Conservation (phyloP, 2,797 vertebrate genomes). For the Hipposideros larvatus region DNA sequence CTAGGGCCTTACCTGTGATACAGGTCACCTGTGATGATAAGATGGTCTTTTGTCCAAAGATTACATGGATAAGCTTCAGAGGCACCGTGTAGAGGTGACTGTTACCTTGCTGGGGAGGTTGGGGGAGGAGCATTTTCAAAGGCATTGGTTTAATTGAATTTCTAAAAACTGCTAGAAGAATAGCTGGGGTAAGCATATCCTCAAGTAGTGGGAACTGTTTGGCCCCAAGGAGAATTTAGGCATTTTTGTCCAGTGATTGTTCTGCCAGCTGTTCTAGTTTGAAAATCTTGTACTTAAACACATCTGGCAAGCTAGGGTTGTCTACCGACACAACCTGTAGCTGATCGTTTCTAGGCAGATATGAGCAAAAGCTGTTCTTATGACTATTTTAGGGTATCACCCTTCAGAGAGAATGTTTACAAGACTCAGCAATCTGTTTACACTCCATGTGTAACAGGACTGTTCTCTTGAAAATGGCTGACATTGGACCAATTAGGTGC, state of each 20-base stretch:
- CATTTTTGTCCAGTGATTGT: not conserved
- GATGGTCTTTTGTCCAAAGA: not conserved
- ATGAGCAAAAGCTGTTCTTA: not conserved
- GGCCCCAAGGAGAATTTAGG: not conserved
- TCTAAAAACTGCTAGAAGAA: not conserved
- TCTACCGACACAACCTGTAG: not conserved
- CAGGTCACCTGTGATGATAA: slow-evolving; percentile 85
- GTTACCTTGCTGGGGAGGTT: slow-evolving; percentile 76
- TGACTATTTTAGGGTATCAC: not conserved
- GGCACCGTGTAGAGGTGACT: slow-evolving; percentile 77
- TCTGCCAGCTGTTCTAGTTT: not conserved
- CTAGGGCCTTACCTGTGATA: slow-evolving; percentile 81
- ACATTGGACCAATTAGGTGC: not conserved
- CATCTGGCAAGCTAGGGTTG: not conserved
- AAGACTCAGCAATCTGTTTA: not conserved
- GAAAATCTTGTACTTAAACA: not conserved
- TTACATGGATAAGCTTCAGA: slow-evolving; percentile 72
- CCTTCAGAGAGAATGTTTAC: not conserved
- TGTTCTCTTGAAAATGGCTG: not conserved
- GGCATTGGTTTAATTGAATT: not conserved
- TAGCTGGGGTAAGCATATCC: not conserved
- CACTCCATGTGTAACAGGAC: not conserved
- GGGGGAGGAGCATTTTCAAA: not conserved
- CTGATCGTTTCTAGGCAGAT: not conserved
- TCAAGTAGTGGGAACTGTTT: not conserved